Evolutionary conservation across 2,797 vertebrate species (phyloP), one percentile per base, ranked within the genome.

Genomic region (Pitangus sulphuratus): DNA sequence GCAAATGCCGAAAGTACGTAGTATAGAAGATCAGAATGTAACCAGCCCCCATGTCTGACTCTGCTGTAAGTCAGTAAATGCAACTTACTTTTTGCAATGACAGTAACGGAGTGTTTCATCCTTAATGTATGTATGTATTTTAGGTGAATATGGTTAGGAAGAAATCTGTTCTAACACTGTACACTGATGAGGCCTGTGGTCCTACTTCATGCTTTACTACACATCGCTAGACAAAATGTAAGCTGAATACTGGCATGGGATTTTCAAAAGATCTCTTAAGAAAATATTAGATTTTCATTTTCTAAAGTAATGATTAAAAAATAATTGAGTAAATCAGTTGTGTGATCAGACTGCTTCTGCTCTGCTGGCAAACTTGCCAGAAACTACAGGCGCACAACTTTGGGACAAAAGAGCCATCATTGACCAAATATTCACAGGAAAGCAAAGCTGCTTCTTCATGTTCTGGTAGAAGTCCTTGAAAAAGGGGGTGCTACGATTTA

Each of bases 401-500:
- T 57, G 51, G 8, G 64, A 84, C 45, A 75, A 80, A 70, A 81
- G 51, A 89, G 26, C 8, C 51, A 57, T 76, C 95, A 79, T 54
- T 68, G 40, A 57, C 54, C 65, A 78, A 71, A 77, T 3, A 30
- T 42, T 77, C 31, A 9, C 15, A 90, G 54, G n/a, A 97, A 89
- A 12, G 6, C 31, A n/a, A 93, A 95, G 48, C 42, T 16, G 22
- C 45, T 89, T 58, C 65, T 94, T 93, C 76, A 80, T 50, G 64
- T 33, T 84, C 81, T 22, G 37, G 64, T 39, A 85, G 60, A 88
- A 8, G 6, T 77, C 77, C 62, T 85, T 40, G 50, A 44, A 79
- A 89, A 93, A 95, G 88, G 78, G 44, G 87, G 75, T 60, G 42
- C 42, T 65, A 31, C 35, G 83, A 95, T 95, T 95, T 94, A 92